phyloP scores from a whole-genome alignment of 2,797 vertebrate genomes.

The Catostomus latipinnis region DNA sequence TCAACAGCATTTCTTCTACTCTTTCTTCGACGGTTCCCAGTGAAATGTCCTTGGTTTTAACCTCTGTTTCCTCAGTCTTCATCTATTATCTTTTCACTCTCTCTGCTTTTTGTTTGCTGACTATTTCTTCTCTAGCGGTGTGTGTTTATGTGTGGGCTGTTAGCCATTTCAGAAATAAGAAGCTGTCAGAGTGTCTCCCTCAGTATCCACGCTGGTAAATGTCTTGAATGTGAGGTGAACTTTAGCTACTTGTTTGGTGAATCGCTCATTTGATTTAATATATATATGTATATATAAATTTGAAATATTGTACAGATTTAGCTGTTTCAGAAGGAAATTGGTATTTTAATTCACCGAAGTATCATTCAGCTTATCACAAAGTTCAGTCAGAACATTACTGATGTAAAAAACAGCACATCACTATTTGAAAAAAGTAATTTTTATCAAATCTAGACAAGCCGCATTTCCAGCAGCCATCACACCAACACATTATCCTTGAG shows the following conservation, averaged over 20 bases:
- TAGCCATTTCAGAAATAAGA: slow-evolving; percentile 34
- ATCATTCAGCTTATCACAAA: too few species aligned
- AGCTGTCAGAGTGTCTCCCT: slow-evolving; percentile 19
- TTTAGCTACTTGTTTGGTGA: slow-evolving; percentile 11
- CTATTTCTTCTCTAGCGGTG: slow-evolving; percentile 33
- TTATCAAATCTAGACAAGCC: too few species aligned
- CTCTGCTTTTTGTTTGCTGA: background rate
- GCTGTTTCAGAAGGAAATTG: too few species aligned
- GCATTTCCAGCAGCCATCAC: too few species aligned
- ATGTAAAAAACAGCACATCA: too few species aligned
- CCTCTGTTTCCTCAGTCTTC: slow-evolving; percentile 48
- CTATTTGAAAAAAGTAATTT: too few species aligned
- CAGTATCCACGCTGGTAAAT: slow-evolving; percentile 33
- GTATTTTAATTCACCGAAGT: too few species aligned
- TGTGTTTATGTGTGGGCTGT: slow-evolving; percentile 32
- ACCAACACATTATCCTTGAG: too few species aligned
- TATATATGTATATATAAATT: background rate
- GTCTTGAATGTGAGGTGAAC: slow-evolving; percentile 19
- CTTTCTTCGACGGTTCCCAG: too few species aligned
- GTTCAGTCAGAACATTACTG: too few species aligned
- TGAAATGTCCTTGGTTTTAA: slow-evolving; percentile 26
- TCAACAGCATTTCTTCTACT: too few species aligned
- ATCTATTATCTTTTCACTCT: slow-evolving; percentile 38
- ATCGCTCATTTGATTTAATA: background rate
- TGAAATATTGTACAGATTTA: background rate